A percentile compares a stretch with the other conserved stretches of the same genome.
phyloP scores from a whole-genome alignment of 1,140 invertebrate genomes.

The Phenacoccus solenopsis region DNA sequence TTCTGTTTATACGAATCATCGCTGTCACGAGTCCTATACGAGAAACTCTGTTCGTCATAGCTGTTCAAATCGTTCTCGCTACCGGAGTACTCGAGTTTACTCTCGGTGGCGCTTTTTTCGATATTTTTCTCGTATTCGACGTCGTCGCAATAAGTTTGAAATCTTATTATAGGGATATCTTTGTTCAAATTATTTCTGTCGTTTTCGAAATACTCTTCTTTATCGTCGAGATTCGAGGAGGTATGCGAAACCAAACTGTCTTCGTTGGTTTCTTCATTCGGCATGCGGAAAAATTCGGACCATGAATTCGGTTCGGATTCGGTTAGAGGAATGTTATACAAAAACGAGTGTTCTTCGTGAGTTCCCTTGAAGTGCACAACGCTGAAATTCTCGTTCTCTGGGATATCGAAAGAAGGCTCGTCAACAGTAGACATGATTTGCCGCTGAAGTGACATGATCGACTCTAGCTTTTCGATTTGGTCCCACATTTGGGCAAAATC shows the following conservation, averaged over 20 bases:
- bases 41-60: background rate
- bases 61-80: background rate
- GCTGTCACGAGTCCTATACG: background rate
- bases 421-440: background rate
- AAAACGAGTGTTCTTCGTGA: background rate
- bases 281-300: background rate
- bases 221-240: background rate
- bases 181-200: background rate
- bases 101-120: background rate
- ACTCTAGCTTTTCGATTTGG: constrained; percentile 78
- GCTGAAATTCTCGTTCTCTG: background rate
- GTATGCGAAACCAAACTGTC: background rate
- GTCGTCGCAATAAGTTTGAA: background rate
- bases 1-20: background rate
- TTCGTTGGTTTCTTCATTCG: background rate
- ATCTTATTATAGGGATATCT: background rate
- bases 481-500: constrained; percentile 93
- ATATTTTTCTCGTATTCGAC: background rate
- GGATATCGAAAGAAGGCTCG: background rate
- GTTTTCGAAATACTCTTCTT: background rate
- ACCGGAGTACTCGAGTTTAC: background rate
- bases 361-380: background rate
- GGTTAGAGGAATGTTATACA: background rate
- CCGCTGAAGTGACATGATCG: constrained; percentile 41
- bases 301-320: background rate